Conservation (phyloP, 1,140 invertebrate species). For the Whitmania pigra region DNA sequence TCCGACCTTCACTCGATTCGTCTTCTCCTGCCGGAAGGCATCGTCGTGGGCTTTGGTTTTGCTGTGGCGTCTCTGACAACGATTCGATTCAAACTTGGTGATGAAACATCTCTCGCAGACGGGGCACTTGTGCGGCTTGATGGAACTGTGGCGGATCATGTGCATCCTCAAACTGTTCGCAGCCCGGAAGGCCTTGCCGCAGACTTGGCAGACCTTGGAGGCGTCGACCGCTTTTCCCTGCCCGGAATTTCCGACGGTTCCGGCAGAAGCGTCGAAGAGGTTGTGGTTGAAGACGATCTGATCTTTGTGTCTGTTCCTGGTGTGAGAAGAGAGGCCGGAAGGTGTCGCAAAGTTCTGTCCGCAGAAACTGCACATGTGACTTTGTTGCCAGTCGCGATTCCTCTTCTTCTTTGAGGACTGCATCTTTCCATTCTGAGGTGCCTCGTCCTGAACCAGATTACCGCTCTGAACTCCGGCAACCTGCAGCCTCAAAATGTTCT, state of each 20-base stretch:
- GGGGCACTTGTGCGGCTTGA: constrained; percentile 13
- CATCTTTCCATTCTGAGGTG: too few relatives aligned
- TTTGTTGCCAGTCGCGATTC: constrained; percentile 6
- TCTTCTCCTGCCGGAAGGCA: neutral
- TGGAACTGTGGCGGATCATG: neutral
- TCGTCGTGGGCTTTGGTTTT: neutral
- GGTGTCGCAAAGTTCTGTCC: neutral
- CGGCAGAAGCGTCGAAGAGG: neutral
- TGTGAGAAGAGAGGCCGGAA: neutral
- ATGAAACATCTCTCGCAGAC: constrained; percentile 9
- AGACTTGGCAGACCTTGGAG: constrained; percentile 1
- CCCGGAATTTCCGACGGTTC: neutral
- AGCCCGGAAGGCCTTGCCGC: constrained; percentile 8
- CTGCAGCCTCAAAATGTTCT: neutral
- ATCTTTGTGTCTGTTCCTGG: neutral
- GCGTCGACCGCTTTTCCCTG: neutral
- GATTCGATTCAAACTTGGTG: constrained; percentile 7
- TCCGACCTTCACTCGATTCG: neutral
- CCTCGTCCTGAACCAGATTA: too few relatives aligned
- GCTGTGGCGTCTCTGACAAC: constrained; percentile 6
- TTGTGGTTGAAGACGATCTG: constrained; percentile 4
- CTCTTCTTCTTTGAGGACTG: neutral
- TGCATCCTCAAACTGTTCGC: constrained; percentile 14
- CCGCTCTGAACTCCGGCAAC: too few relatives aligned
- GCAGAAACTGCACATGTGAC: constrained; percentile 6